phyloP scores from a whole-genome alignment of 2,113 vertebrate genomes.

The Lucifuga dentata region DNA sequence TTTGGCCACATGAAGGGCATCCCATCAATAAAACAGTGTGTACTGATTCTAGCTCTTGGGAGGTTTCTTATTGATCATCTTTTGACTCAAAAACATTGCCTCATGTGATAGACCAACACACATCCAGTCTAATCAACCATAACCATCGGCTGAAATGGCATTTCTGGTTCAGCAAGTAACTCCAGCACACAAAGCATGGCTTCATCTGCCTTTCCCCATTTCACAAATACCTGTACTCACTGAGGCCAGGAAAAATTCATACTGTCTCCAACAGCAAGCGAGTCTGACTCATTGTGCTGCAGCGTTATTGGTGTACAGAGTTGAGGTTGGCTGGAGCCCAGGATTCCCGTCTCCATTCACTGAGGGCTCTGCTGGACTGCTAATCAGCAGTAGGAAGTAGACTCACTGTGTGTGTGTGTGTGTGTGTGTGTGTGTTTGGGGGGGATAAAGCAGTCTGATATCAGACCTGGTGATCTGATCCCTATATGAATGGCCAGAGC shows the following conservation, averaged over 20 bases:
- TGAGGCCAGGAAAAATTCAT: conserved; percentile 36
- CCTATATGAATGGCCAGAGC: conserved; percentile 62
- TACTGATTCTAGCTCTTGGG: conserved; percentile 75
- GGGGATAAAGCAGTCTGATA: conserved; percentile 62
- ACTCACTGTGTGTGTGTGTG: conserved; percentile 19
- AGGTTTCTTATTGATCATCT: conserved; percentile 70
- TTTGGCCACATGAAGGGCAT: conserved; percentile 76
- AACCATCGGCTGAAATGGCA: conserved; percentile 56
- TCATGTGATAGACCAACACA: conserved; percentile 57
- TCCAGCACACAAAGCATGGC: conserved; percentile 1
- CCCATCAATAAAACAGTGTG: conserved; percentile 76
- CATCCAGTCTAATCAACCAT: conserved; percentile 57
- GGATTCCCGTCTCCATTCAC: conserved; percentile 68
- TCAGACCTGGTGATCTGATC: conserved; percentile 74
- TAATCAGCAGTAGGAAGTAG: conserved; percentile 69
- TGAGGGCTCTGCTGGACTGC: conserved; percentile 51
- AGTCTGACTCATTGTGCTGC: conserved; percentile 45
- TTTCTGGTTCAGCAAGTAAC: conserved; percentile 10
- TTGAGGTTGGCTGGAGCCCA: conserved; percentile 51
- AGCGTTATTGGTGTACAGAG: conserved; percentile 61
- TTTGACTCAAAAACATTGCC: conserved; percentile 66
- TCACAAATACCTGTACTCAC: conserved; percentile 21
- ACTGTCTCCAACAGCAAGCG: conserved; percentile 32
- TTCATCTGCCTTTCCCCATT: conserved; percentile 1
- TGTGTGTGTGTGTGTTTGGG: conserved; percentile 4